A percentile compares a stretch with the other conserved stretches of the same genome.
Evolutionary conservation across 2,113 vertebrate genomes (phyloP).

Genomic region (Cromileptes altivelis): DNA sequence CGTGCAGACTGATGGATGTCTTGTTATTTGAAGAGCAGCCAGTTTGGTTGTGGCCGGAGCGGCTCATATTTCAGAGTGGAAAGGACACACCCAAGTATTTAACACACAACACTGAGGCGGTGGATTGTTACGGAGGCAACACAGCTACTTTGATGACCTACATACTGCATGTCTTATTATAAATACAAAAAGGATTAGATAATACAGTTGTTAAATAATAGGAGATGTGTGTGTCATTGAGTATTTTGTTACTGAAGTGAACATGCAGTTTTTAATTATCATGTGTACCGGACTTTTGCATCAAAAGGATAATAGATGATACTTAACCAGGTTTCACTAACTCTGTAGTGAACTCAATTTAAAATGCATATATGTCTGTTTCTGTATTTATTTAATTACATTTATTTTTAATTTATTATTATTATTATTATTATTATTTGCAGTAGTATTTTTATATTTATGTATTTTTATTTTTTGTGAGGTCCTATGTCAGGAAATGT

Average conservation of each 20-base stretch:
- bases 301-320: not conserved
- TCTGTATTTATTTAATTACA: no score
- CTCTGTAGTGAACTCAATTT: not conserved
- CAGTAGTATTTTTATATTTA: no score
- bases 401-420: no score
- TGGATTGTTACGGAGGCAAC: not conserved
- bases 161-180: not conserved
- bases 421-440: no score
- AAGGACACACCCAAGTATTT: constrained; percentile 61
- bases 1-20: constrained; percentile 29
- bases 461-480: no score
- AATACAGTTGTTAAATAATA: not conserved
- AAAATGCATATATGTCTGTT: not conserved
- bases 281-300: not conserved
- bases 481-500: no score
- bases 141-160: not conserved
- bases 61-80: constrained; percentile 64
- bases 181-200: not conserved
- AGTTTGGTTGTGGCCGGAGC: constrained; percentile 18
- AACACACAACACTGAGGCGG: not conserved
- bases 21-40: constrained; percentile 52
- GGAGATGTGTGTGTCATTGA: not conserved
- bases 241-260: not conserved
- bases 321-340: not conserved
- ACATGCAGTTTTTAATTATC: not conserved